Evolutionary conservation across 53 echinoderm and acorn worm species (phyloP).

Genomic region (Astropecten irregularis): DNA sequence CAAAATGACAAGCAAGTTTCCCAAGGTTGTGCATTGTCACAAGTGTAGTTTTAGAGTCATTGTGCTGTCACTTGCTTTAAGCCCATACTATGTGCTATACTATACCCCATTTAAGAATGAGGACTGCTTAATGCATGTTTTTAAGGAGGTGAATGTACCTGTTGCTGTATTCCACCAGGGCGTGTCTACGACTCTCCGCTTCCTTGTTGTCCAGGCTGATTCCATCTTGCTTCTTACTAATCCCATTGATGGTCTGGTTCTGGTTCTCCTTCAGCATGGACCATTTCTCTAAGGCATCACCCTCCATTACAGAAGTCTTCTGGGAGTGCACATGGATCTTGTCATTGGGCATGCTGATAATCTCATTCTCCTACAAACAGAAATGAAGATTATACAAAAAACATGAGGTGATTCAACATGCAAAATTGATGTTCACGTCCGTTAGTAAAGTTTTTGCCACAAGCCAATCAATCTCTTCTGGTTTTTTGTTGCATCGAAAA

Average conservation of each 20-base stretch:
- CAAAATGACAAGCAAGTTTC: no score
- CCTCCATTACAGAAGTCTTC: slow-evolving; percentile 3
- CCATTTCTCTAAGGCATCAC: slow-evolving; percentile 49
- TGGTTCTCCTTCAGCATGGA: slow-evolving; percentile 51
- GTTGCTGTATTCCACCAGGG: slow-evolving; percentile 25
- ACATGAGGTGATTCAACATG: no score
- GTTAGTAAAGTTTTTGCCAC: no score
- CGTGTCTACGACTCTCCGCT: slow-evolving; percentile 34
- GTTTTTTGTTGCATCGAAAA: no score
- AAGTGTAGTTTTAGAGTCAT: no score
- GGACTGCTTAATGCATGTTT: no score
- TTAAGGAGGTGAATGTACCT: neutral
- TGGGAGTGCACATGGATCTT: slow-evolving; percentile 18
- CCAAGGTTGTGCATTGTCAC: no score
- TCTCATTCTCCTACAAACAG: slow-evolving; percentile 34
- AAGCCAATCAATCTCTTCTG: no score
- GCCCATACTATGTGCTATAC: no score
- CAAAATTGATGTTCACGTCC: no score
- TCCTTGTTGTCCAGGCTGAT: slow-evolving; percentile 28
- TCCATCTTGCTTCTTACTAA: slow-evolving; percentile 7
- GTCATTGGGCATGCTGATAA: slow-evolving; percentile 34
- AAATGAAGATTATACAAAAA: neutral
- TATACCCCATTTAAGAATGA: no score
- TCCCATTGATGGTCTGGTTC: neutral
- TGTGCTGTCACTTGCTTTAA: no score